Evolutionary conservation across 2,797 vertebrate species (phyloP).

Genomic region (Sphenodon punctatus): DNA sequence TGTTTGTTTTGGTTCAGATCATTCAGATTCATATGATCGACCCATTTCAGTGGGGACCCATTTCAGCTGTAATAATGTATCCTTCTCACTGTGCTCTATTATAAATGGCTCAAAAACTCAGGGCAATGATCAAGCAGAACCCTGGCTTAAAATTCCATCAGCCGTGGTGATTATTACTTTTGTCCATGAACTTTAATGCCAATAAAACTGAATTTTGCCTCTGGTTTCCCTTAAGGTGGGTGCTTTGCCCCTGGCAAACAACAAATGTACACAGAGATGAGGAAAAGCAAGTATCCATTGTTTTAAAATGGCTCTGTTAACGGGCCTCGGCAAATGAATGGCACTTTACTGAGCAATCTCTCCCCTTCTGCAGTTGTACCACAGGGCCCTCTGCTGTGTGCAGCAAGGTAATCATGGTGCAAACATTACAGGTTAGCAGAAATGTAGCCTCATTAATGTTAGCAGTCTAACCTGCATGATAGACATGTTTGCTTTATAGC

Average conservation of each 20-base stretch:
- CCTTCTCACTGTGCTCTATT: no score
- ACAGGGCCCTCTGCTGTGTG: constrained; percentile 63
- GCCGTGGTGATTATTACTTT: constrained; percentile 10
- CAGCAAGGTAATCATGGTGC: not conserved
- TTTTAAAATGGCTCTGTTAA: not conserved
- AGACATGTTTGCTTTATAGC: not conserved
- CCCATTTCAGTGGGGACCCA: no score
- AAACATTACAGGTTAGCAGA: not conserved
- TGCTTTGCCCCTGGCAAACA: not conserved
- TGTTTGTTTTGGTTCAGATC: no score
- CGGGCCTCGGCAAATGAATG: not conserved
- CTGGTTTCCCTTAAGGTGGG: not conserved
- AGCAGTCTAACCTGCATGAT: fast-evolving
- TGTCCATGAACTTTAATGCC: not conserved
- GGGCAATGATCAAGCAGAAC: not conserved
- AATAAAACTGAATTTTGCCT: constrained; percentile 12
- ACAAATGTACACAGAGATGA: not conserved
- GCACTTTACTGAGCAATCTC: not conserved
- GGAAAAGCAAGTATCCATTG: not conserved
- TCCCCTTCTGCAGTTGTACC: constrained; percentile 14
- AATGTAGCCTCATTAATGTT: not conserved
- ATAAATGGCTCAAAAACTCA: not conserved
- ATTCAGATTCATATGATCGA: no score
- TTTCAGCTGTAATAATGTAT: no score
- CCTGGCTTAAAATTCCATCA: not conserved